Conservation (phyloP, 2,797 vertebrate genomes). For the Acipenser ruthenus region DNA sequence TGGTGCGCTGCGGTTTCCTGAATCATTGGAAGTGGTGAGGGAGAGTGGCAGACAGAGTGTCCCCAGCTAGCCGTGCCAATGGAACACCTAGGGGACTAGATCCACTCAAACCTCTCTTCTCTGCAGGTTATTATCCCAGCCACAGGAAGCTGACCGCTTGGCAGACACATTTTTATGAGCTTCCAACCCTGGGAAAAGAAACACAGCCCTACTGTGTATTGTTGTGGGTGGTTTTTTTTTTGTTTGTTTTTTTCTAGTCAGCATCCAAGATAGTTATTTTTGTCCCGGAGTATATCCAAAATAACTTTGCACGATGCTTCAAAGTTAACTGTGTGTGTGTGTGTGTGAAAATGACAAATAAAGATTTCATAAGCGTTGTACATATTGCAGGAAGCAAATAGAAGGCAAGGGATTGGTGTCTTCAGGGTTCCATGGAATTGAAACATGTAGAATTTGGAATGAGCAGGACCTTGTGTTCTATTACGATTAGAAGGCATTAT, state of each 20-base stretch:
- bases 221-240: not conserved
- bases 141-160: constrained; percentile 68
- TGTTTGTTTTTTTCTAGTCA: not conserved
- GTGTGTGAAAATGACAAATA: not conserved
- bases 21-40: constrained; percentile 49
- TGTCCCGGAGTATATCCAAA: not conserved
- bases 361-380: not conserved
- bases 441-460: too few species aligned
- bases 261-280: not conserved
- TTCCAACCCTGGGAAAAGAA: constrained; percentile 64
- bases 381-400: too few species aligned
- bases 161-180: constrained; percentile 65
- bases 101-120: constrained; percentile 16
- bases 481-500: too few species aligned
- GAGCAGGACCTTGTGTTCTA: too few species aligned
- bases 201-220: not conserved
- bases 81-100: constrained; percentile 19
- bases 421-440: too few species aligned
- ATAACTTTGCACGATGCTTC: not conserved
- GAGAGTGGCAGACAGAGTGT: constrained; percentile 49
- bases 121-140: constrained; percentile 15
- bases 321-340: not conserved
- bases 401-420: too few species aligned
- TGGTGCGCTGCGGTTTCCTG: constrained; percentile 53
- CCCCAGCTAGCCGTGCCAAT: constrained; percentile 44